Evolutionary conservation across 2,888 invertebrate species (phyloP).

Genomic region (Cantharis rustica): DNA sequence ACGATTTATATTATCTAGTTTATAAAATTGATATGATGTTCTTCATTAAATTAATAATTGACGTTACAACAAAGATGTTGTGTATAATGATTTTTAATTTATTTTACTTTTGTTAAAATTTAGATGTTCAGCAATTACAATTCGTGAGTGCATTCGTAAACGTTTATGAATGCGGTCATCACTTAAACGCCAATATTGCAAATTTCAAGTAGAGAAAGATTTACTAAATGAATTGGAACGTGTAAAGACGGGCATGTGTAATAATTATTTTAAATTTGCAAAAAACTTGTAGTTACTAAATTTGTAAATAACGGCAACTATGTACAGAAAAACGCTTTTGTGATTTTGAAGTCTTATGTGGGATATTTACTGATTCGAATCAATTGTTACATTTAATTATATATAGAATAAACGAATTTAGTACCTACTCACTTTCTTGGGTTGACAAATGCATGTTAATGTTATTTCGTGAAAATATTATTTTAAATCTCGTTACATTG

Average conservation of each 20-base stretch:
- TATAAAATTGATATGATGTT: neutral
- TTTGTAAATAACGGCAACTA: conserved; percentile 23
- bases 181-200: neutral
- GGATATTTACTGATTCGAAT: conserved; percentile 10
- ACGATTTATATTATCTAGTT: neutral
- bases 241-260: neutral
- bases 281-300: conserved; percentile 14
- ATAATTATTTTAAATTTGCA: neutral
- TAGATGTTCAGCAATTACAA: neutral
- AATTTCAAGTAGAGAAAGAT: neutral
- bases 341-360: conserved; percentile 25
- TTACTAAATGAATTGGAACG: neutral
- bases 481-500: neutral
- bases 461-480: neutral
- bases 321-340: conserved; percentile 30
- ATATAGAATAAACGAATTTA: neutral
- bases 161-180: neutral
- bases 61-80: neutral
- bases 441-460: neutral
- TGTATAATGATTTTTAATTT: neutral
- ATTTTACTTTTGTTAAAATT: neutral
- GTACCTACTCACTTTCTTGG: neutral
- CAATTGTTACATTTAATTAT: conserved; percentile 7
- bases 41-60: neutral
- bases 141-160: neutral